A percentile compares a stretch with the other conserved stretches of the same genome.
Evolutionary conservation across 2,888 invertebrate species (phyloP).

Genomic region (Candidula unifasciata): DNA sequence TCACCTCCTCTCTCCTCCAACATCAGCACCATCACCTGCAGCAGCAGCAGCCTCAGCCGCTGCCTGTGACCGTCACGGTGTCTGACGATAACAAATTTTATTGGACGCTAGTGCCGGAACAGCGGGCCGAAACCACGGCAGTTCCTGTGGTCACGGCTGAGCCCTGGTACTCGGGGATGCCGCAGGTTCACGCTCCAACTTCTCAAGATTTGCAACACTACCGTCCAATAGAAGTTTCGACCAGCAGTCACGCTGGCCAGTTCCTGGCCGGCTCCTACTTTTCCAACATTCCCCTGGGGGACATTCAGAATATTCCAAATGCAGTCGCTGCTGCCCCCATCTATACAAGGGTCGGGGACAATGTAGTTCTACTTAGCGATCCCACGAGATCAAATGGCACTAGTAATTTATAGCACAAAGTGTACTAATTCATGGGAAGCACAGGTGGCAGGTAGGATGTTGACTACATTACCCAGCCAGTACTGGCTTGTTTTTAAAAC

Average conservation of each 20-base stretch:
- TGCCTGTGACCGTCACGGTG: conserved; percentile 36
- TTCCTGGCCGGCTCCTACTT: conserved; percentile 35
- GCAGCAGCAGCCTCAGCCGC: conserved; percentile 28
- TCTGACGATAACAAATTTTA: conserved; percentile 40
- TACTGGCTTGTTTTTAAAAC: too few species aligned
- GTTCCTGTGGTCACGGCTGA: conserved; percentile 20
- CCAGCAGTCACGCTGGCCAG: conserved; percentile 25
- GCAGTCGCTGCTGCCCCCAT: conserved; percentile 20
- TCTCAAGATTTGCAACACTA: conserved; percentile 47
- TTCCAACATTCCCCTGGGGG: conserved; percentile 45
- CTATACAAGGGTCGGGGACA: conserved; percentile 27
- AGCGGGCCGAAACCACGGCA: not conserved
- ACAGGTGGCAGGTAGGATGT: not conserved
- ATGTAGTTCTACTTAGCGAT: conserved; percentile 34
- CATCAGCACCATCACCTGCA: conserved; percentile 29
- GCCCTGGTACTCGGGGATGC: conserved; percentile 52
- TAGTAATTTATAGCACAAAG: not conserved
- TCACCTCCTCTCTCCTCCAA: conserved; percentile 9
- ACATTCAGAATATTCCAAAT: conserved; percentile 27
- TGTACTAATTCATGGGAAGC: not conserved
- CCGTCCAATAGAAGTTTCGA: conserved; percentile 25
- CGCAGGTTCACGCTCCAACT: conserved; percentile 46
- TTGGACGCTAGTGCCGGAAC: conserved; percentile 38
- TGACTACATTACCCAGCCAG: too few species aligned
- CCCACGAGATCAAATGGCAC: not conserved